Evolutionary conservation across 2,797 vertebrate genomes (phyloP), one percentile per base, ranked within the genome.

Genomic region (Megalops cyprinoides): DNA sequence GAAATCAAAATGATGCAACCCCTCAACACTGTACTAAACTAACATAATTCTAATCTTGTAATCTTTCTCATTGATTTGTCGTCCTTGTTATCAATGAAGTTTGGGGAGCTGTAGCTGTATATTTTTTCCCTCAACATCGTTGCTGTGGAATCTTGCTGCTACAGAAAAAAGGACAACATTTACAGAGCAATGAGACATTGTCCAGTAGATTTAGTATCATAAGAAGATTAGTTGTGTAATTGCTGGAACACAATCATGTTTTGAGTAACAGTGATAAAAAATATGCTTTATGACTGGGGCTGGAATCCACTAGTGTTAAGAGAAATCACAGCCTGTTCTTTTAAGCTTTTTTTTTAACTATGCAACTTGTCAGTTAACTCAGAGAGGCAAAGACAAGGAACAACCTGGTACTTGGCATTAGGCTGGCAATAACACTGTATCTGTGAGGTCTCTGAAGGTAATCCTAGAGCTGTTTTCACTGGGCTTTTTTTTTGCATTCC

Each of bases 401-500:
- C 44, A 76, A 14, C 31, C 71, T 39, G 44, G 76, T 78, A 25
- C 55, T 82, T 75, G 49, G 46, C 37, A 60, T 67, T 23, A 53
- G 20, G 28, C 12, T 83, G 10, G 37, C 60, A 58, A 62, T 55
- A 31, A 42, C 58, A 79, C 56, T 69, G 25, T 5, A 74, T 28
- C 51, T 44, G 65, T 44, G 58, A 4, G 44, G n/a, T 74, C 53
- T 74, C 80, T 79, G 12, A 18, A 48, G 76, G 28, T 71, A 79
- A 82, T 85, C 73, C 58, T 34, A 28, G 39, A 75, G 3, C 20
- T 46, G 53, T 1, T 51, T n/a, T 69, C 77, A 76, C 49, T 34
- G 5, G 10, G 60, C 49, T 85, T 81, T 80, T 81, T 80, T 82
- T 81, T 60, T 53, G 46, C 60, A 80, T 60, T 82, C 60, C 62